Evolutionary conservation across 2,797 vertebrate species (phyloP).

Genomic region (Sylvilagus floridanus): DNA sequence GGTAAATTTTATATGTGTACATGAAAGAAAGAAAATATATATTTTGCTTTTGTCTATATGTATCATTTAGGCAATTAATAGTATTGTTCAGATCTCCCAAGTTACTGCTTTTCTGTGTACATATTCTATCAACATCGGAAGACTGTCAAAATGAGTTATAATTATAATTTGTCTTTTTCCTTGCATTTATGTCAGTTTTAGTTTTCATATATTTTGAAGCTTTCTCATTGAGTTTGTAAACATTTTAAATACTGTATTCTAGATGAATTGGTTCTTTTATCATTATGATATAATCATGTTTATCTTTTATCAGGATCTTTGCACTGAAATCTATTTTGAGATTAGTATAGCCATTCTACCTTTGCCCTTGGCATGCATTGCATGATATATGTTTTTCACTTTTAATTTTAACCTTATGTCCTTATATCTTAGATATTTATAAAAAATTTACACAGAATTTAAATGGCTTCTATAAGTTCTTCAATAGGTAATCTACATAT

Average conservation of each 20-base stretch:
- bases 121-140: background rate
- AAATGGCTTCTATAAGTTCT: background rate
- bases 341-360: background rate
- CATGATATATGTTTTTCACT: background rate
- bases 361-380: background rate
- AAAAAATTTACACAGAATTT: background rate
- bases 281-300: background rate
- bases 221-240: background rate
- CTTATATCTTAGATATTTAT: constrained; percentile 10
- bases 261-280: background rate
- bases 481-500: background rate
- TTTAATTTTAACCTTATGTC: background rate
- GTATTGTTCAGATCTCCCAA: background rate
- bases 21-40: background rate
- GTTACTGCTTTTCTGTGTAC: background rate
- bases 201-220: background rate
- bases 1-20: background rate
- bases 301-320: constrained; percentile 1
- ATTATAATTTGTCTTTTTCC: background rate
- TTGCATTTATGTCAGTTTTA: background rate
- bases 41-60: background rate
- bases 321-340: background rate
- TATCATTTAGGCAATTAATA: background rate
- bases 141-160: background rate
- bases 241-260: constrained; percentile 10